Conservation (phyloP, 92 coral and sea anemone genomes). For the Pocillopora meandrina region DNA sequence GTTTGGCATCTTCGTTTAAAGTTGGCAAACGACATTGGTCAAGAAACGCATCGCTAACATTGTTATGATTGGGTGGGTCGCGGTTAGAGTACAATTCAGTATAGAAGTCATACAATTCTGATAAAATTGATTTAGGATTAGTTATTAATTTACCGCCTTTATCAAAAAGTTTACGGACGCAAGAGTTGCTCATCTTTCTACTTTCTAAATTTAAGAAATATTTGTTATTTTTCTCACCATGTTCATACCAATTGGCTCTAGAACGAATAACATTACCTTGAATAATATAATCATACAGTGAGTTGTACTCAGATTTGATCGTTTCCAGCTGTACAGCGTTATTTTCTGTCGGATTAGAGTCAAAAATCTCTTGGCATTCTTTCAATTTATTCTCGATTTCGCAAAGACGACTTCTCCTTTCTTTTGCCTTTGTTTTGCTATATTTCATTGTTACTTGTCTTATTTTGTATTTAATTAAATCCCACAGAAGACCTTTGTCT, state of each 20-base stretch:
- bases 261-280: too few species aligned
- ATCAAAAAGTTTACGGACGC: background rate
- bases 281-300: background rate
- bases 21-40: slow-evolving; percentile 15
- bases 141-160: background rate
- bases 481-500: slow-evolving; percentile 14
- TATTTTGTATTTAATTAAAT: slow-evolving; percentile 7
- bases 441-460: slow-evolving; percentile 20
- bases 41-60: background rate
- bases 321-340: slow-evolving; percentile 14
- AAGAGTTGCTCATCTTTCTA: background rate
- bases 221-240: too few species aligned
- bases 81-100: background rate
- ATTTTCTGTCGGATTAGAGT: slow-evolving; percentile 3
- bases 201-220: too few species aligned
- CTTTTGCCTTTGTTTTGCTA: slow-evolving; percentile 22
- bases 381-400: slow-evolving; percentile 9
- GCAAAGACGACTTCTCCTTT: background rate
- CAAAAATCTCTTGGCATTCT: background rate
- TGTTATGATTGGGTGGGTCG: slow-evolving; percentile 7
- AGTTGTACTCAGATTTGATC: slow-evolving; percentile 10
- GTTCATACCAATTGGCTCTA: too few species aligned
- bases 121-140: background rate
- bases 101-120: too few species aligned
- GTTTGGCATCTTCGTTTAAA: slow-evolving; percentile 2